A percentile compares a stretch with the other conserved stretches of the same genome.
phyloP scores from a whole-genome alignment of 2,113 vertebrate genomes.

The Xiphorhynchus elegans region DNA sequence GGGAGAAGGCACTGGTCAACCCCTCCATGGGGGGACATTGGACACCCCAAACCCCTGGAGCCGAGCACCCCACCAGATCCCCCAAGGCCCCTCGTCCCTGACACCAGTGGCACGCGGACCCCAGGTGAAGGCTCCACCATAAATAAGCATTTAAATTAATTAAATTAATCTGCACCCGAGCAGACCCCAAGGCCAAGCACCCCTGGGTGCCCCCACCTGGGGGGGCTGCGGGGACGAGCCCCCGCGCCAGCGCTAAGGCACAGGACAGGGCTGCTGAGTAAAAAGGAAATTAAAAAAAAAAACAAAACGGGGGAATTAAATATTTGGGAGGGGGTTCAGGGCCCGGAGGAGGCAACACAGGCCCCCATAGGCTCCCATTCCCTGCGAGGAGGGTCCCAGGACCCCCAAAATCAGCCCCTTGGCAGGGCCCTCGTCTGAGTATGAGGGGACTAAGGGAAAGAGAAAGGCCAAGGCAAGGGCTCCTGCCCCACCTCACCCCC shows the following conservation, averaged over 20 bases:
- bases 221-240: background rate
- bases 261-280: background rate
- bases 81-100: background rate
- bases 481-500: background rate
- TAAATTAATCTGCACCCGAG: slow-evolving; percentile 13
- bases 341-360: background rate
- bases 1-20: background rate
- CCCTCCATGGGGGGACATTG: background rate
- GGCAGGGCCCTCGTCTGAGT: background rate
- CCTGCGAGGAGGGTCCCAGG: background rate
- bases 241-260: slow-evolving; percentile 23
- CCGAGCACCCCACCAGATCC: background rate
- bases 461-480: background rate
- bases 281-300: background rate
- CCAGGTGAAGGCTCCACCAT: background rate
- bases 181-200: background rate
- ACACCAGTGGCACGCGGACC: background rate
- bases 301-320: background rate
- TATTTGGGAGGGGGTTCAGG: background rate
- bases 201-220: background rate
- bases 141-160: slow-evolving; percentile 62
- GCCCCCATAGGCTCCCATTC: background rate
- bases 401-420: slow-evolving; percentile 12
- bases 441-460: background rate
- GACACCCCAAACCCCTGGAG: background rate